Base-by-base conservation (phyloP, 2,888 invertebrate species). In the Polydrusus cervinus region DNA sequence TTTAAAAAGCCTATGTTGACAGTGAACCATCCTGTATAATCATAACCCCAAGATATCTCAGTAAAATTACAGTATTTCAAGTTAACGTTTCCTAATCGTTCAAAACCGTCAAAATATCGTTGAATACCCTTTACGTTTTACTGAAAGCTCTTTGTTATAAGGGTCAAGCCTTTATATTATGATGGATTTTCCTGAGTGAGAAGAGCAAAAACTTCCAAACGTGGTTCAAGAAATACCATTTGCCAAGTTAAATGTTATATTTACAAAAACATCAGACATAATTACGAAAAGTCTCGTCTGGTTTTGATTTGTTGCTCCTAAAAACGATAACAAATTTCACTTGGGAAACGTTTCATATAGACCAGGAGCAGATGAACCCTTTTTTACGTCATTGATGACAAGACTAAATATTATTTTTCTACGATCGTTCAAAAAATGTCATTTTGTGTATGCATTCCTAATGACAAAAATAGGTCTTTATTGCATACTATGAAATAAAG, bases 241-340 rank as follows among this genome's bases (percentile, higher is more conserved):
- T 51, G 9, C 51, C 20, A 51, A 10, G 51, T 51, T 53, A 53
- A 53, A 53, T 30, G 53, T 25, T 53, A 53, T 53, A 53, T 53
- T 53, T 16, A 25, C 30, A 53, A 53, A 53, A 53, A 53, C 53
- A 30, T 10, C 53, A 53, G 53, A 53, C 25, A 30, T 53, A 53
- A 53, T 53, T 53, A 53, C 30, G 53, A 20, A 53, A 53, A 53
- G 53, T 53, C 53, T 25, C n/a, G 53, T 53, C 53, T 53, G 53
- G 53, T 53, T 53, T 30, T 53, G 53, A 53, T 53, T 53, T 53
- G 53, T 53, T 53, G 53, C 25, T 30, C 6, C 53, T 53, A 53
- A 53, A 53, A 53, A 53, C 53, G 53, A 13, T 53, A 53, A 53
- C 30, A n/a, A 25, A 53, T 53, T 53, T 30, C 53, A 25, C 30